phyloP scores from a whole-genome alignment of 2,113 vertebrate genomes.

The Cololabis saira region DNA sequence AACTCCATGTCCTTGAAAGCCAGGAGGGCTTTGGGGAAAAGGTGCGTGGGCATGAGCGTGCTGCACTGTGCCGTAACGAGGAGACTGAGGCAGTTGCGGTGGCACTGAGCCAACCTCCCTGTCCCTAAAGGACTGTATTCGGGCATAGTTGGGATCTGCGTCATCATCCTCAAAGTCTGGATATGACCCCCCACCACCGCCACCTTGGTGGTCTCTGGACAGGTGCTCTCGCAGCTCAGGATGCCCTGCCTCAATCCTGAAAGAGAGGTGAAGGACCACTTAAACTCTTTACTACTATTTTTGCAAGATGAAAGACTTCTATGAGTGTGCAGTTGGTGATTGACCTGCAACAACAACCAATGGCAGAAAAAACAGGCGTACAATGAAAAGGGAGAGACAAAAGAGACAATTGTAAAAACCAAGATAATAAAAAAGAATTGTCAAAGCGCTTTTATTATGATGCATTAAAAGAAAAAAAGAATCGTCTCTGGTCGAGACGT shows the following conservation, averaged over 20 bases:
- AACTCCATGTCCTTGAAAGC: constrained; percentile 53
- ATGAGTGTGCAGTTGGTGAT: not conserved
- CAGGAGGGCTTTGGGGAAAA: constrained; percentile 68
- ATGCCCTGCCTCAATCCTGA: constrained; percentile 91
- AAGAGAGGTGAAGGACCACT: constrained; percentile 9
- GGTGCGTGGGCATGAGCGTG: constrained; percentile 78
- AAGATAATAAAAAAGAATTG: too few relatives aligned
- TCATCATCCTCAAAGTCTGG: constrained; percentile 94
- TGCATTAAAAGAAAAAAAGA: too few relatives aligned
- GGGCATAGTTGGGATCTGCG: constrained; percentile 94
- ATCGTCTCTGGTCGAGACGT: not conserved
- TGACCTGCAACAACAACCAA: not conserved
- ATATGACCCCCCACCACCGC: constrained; percentile 54
- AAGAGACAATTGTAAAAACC: too few relatives aligned
- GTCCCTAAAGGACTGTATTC: constrained; percentile 91
- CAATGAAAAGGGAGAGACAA: not conserved
- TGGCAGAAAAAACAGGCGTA: not conserved
- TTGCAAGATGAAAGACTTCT: not conserved
- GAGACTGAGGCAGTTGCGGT: constrained; percentile 38
- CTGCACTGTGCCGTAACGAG: constrained; percentile 52
- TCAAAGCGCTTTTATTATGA: too few relatives aligned
- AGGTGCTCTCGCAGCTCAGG: constrained; percentile 89
- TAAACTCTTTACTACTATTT: not conserved
- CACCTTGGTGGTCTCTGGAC: constrained; percentile 67
- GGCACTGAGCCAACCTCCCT: constrained; percentile 73